A percentile compares a stretch with the other conserved stretches of the same genome.
phyloP scores from a whole-genome alignment of 1,140 invertebrate genomes.

The Zaprionus nigranus region DNA sequence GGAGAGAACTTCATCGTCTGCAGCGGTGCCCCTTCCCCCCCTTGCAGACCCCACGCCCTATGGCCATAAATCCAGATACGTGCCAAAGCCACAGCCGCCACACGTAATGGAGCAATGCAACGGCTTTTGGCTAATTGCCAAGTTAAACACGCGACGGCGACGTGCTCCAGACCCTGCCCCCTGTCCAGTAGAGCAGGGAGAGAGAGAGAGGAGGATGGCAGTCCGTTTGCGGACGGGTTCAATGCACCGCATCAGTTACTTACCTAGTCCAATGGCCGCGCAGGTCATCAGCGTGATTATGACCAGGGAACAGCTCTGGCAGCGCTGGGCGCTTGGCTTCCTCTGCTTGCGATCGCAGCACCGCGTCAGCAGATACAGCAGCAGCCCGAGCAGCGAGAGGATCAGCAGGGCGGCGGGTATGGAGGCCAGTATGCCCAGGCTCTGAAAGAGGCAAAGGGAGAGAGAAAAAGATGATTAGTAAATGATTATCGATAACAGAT shows the following conservation, averaged over 20 bases:
- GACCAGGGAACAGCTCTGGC: constrained; percentile 91
- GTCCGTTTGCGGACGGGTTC: constrained; percentile 39
- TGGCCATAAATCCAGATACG: constrained; percentile 62
- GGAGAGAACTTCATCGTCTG: neutral
- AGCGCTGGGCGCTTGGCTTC: constrained; percentile 89
- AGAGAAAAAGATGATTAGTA: neutral
- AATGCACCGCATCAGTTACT: constrained; percentile 69
- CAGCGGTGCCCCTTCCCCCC: neutral
- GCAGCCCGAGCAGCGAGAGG: constrained; percentile 92
- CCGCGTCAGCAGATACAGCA: constrained; percentile 95
- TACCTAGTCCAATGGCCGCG: constrained; percentile 88
- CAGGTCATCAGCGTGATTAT: constrained; percentile 93
- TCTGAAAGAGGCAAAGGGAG: constrained; percentile 86
- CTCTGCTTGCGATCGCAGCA: constrained; percentile 96
- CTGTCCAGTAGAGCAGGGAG: constrained; percentile 5
- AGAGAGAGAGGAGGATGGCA: neutral
- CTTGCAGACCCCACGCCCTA: neutral
- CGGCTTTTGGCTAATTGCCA: constrained; percentile 74
- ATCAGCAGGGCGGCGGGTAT: constrained; percentile 96
- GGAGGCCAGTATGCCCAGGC: constrained; percentile 94
- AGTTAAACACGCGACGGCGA: constrained; percentile 54
- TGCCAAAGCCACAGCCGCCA: constrained; percentile 51
- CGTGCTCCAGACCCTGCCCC: constrained; percentile 14
- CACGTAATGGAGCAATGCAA: constrained; percentile 41
- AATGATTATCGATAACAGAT: neutral